Percentiles rank a stretch among this genome's conserved stretches.
phyloP scores from a whole-genome alignment of 2,888 invertebrate genomes.

The Euphydryas editha region DNA sequence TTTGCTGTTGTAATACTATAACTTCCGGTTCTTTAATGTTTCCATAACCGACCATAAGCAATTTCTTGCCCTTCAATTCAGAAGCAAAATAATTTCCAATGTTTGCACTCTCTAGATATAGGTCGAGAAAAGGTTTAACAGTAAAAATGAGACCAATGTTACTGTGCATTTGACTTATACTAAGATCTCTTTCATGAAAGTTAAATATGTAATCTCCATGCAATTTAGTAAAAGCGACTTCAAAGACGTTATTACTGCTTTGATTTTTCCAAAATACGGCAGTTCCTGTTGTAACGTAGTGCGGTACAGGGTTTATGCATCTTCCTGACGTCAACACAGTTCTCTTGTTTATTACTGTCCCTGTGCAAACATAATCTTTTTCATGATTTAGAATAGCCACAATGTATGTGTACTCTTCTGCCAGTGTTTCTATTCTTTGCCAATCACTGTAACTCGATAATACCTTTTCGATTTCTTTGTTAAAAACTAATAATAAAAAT shows the following conservation, averaged over 20 bases:
- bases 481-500: background rate
- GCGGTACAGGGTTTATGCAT: conserved; percentile 54
- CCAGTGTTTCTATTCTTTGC: conserved; percentile 55
- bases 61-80: conserved; percentile 54
- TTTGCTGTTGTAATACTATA: conserved; percentile 56
- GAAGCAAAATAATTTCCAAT: conserved; percentile 56
- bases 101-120: conserved; percentile 50
- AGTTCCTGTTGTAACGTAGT: conserved; percentile 54
- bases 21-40: conserved; percentile 42
- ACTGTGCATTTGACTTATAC: conserved; percentile 56
- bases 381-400: conserved; percentile 57
- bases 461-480: background rate
- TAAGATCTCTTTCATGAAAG: conserved; percentile 47
- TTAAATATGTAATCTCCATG: conserved; percentile 59
- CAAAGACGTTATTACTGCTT: conserved; percentile 49
- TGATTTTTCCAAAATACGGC: conserved; percentile 51
- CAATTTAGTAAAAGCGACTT: conserved; percentile 50
- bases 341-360: conserved; percentile 55
- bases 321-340: conserved; percentile 65
- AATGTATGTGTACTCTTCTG: conserved; percentile 64
- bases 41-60: conserved; percentile 61
- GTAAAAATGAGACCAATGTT: conserved; percentile 65
- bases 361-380: conserved; percentile 60
- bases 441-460: conserved; percentile 35
- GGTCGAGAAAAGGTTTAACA: conserved; percentile 49